These are phyloP conservation scores for Zaprionus tsacasi DNA, from an alignment of 1,140 invertebrate genomes.

Conservation along the genomic window DNA sequence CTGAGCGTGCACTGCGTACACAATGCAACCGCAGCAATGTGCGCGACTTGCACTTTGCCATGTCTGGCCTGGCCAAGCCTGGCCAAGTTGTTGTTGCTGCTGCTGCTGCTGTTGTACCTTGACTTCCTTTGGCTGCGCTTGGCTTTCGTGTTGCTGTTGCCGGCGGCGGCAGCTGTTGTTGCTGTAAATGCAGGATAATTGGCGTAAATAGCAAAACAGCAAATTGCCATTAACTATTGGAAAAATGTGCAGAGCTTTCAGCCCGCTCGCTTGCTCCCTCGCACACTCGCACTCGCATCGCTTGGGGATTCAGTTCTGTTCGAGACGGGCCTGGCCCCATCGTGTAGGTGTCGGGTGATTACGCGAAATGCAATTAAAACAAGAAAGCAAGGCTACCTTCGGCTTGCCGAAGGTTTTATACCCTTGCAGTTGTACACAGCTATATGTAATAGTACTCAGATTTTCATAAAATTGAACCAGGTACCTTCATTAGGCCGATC, in stretches of 20 bases:
- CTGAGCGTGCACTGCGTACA: conserved; percentile 6
- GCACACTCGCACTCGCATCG: too few relatives aligned
- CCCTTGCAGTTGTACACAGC: too few relatives aligned
- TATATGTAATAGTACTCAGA: too few relatives aligned
- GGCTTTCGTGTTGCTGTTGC: conserved; percentile 41
- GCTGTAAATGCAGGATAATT: conserved; percentile 76
- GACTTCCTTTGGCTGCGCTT: conserved; percentile 50
- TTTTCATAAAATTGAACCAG: too few relatives aligned
- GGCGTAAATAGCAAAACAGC: conserved; percentile 83
- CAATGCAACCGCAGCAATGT: conserved; percentile 54
- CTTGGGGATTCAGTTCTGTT: conserved; percentile 44
- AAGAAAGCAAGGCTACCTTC: too few relatives aligned
- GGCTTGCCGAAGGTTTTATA: too few relatives aligned
- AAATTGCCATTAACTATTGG: conserved; percentile 83
- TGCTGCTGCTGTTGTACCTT: conserved; percentile 20
- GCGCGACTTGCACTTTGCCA: conserved; percentile 66
- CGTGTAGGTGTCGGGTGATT: conserved; percentile 76
- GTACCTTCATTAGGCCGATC: too few relatives aligned
- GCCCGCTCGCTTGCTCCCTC: conserved; percentile 24
- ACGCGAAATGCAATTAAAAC: conserved; percentile 81
- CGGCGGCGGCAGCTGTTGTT: conserved; percentile 54
- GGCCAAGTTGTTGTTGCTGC: conserved; percentile 8
- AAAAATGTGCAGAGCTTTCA: conserved; percentile 75
- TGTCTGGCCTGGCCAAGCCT: conserved; percentile 38
- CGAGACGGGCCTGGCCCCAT: conserved; percentile 33